phyloP scores from a whole-genome alignment of 2,113 vertebrate genomes.

The Lamprotornis superbus region DNA sequence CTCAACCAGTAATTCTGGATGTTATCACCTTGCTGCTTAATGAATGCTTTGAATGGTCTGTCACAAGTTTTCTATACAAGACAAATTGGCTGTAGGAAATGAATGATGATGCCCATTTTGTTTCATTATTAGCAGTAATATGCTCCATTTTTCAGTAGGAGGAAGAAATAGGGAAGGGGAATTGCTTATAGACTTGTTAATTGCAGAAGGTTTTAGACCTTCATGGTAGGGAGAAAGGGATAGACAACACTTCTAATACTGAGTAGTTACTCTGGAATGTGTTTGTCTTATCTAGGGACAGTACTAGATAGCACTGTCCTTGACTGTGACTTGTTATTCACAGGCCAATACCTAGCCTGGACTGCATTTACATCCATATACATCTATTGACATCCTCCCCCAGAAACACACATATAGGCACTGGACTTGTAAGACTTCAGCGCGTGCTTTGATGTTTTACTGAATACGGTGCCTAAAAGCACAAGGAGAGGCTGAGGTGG shows the following conservation, averaged over 20 bases:
- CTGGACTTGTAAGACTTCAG: not conserved
- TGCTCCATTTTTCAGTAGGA: conserved; percentile 68
- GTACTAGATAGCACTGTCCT: not conserved
- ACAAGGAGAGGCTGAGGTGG: not conserved
- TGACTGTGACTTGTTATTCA: not conserved
- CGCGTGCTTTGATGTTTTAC: not conserved
- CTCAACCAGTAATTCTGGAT: not conserved
- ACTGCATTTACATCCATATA: not conserved
- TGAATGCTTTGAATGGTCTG: conserved; percentile 28
- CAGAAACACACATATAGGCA: not conserved
- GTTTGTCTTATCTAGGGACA: not conserved
- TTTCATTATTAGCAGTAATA: conserved; percentile 69
- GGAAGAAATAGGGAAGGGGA: not conserved
- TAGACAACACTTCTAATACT: not conserved
- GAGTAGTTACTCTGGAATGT: not conserved
- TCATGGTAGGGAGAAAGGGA: not conserved
- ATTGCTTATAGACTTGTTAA: conserved; percentile 57
- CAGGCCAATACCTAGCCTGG: not conserved
- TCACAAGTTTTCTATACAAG: conserved; percentile 51
- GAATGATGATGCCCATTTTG: conserved; percentile 71
- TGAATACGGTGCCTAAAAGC: not conserved
- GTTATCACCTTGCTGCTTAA: conserved; percentile 19
- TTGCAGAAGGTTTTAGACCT: conserved; percentile 41
- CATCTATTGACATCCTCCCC: not conserved
- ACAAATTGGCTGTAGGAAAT: conserved; percentile 58